Percentiles rank a stretch among this genome's conserved stretches.
phyloP scores from a whole-genome alignment of 2,113 vertebrate species.

The Anguilla rostrata region DNA sequence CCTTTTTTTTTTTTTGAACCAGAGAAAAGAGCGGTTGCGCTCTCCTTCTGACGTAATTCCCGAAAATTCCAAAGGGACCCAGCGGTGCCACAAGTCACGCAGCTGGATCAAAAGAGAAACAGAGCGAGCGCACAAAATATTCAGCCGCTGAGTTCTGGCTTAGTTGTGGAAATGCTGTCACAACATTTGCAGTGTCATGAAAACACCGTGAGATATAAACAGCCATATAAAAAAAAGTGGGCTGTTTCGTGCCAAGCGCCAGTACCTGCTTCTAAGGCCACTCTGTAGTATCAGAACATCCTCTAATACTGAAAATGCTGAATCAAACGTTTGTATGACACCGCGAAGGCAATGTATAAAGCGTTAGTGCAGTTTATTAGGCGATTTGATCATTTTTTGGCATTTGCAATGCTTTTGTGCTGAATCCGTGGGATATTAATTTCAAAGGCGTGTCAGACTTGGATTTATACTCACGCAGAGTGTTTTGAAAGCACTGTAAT shows the following conservation, averaged over 20 bases:
- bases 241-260: neutral
- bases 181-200: neutral
- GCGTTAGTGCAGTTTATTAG: neutral
- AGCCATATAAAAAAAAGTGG: neutral
- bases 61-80: neutral
- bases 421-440: neutral
- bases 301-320: neutral
- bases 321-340: neutral
- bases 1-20: neutral
- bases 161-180: neutral
- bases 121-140: neutral
- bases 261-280: neutral
- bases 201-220: neutral
- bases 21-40: neutral
- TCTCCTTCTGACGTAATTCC: no score
- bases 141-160: no score
- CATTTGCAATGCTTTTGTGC: conserved; percentile 3
- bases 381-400: neutral
- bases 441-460: neutral
- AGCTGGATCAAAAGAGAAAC: neutral
- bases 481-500: conserved; percentile 1
- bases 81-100: neutral
- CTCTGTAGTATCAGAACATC: neutral
- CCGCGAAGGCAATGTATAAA: neutral
- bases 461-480: neutral